Percentiles rank a stretch among this genome's conserved stretches.
phyloP scores from a whole-genome alignment of 2,113 vertebrate genomes.

The Puntigrus tetrazona region DNA sequence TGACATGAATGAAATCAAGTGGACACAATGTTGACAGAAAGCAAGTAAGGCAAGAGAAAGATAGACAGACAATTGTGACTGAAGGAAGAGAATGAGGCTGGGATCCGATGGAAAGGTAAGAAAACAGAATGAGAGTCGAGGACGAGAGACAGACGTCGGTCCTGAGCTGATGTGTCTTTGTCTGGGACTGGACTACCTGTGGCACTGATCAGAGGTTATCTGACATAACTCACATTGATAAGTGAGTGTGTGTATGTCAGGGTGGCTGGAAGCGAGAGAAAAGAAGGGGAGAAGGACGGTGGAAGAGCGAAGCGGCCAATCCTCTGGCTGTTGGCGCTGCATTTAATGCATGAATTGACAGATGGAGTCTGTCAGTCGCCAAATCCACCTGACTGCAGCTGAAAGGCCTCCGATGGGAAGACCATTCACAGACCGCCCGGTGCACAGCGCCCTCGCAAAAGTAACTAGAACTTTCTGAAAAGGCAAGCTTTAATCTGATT shows the following conservation, averaged over 20 bases:
- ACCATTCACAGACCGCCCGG: not conserved
- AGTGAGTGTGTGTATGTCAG: not conserved
- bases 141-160: not conserved
- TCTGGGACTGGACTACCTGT: conserved; percentile 7
- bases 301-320: not conserved
- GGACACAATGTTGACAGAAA: conserved; percentile 25
- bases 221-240: conserved; percentile 12
- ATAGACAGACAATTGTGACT: not conserved
- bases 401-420: not conserved
- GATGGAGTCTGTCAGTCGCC: conserved; percentile 9
- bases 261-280: not conserved
- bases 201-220: conserved; percentile 23
- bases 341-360: conserved; percentile 3
- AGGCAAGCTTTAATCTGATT: not conserved
- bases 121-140: conserved; percentile 7
- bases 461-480: not conserved
- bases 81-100: conserved; percentile 3
- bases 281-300: not conserved
- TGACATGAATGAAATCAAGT: conserved; percentile 29
- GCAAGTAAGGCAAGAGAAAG: not conserved
- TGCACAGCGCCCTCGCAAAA: not conserved
- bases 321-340: not conserved
- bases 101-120: conserved; percentile 2
- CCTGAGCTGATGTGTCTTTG: not conserved
- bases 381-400: not conserved